Conservation (phyloP, 2,888 invertebrate genomes). For the Amblyjoppa fuscipennis region DNA sequence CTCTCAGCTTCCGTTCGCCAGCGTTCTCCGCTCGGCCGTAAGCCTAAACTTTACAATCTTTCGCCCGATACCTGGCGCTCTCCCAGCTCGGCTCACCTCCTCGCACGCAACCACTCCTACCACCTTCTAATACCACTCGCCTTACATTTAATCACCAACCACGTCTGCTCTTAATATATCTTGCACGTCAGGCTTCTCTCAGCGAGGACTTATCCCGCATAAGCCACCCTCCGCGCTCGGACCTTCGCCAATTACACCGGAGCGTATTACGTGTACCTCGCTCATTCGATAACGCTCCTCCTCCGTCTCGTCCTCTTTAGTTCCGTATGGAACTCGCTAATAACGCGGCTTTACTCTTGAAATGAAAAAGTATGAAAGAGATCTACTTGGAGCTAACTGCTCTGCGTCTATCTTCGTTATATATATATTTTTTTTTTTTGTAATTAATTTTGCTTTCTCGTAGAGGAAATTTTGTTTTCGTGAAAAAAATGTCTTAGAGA, state of each 20-base stretch:
- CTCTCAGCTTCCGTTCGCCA: conserved; percentile 33
- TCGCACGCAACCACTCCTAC: neutral
- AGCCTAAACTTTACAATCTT: conserved; percentile 56
- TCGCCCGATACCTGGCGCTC: conserved; percentile 35
- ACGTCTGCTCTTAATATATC: conserved; percentile 14
- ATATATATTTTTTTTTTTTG: neutral
- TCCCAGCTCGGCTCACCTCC: neutral
- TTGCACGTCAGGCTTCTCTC: conserved; percentile 14
- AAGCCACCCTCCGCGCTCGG: neutral
- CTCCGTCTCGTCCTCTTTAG: no score
- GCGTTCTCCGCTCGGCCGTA: conserved; percentile 44
- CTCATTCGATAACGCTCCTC: neutral
- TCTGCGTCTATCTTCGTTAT: neutral
- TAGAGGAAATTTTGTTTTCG: neutral
- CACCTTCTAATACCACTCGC: neutral
- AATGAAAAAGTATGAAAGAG: conserved; percentile 28
- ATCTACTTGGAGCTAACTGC: neutral
- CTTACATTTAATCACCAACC: conserved; percentile 19
- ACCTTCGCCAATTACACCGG: neutral
- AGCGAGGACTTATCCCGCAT: conserved; percentile 14
- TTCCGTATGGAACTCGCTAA: neutral
- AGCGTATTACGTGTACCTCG: neutral
- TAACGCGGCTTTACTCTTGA: neutral
- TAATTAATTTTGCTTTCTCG: no score
- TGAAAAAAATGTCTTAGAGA: neutral